phyloP scores from a whole-genome alignment of 2,113 vertebrate genomes.

The Podocnemis expansa region DNA sequence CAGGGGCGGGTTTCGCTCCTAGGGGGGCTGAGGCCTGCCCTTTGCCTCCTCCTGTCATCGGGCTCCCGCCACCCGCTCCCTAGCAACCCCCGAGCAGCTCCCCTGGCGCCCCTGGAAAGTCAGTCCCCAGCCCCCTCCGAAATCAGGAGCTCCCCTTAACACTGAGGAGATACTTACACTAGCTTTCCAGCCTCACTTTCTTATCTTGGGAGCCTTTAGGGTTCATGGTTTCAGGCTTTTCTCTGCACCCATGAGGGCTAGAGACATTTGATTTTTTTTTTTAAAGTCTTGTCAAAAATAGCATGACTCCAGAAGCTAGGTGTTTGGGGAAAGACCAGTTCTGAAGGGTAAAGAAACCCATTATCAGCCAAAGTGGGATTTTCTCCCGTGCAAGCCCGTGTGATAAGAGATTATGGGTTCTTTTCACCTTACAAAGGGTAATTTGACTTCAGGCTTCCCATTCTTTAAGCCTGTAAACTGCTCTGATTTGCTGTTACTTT shows the following conservation, averaged over 20 bases:
- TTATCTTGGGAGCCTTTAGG: neutral
- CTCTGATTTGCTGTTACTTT: too few species aligned
- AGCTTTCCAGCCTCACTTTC: neutral
- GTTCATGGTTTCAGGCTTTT: neutral
- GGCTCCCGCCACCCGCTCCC: constrained; percentile 12
- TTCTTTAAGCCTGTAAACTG: too few species aligned
- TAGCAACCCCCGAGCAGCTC: neutral
- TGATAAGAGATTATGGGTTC: too few species aligned
- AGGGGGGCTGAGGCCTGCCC: neutral
- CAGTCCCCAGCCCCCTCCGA: neutral
- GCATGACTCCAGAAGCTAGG: neutral
- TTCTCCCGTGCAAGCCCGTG: too few species aligned
- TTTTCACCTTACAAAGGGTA: too few species aligned
- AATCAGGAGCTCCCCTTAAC: neutral
- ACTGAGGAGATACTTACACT: neutral
- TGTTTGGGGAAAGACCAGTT: neutral
- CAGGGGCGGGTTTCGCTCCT: neutral
- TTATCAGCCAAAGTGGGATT: too few species aligned
- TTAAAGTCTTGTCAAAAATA: too few species aligned
- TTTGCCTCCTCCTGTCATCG: constrained; percentile 8
- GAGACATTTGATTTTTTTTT: neutral
- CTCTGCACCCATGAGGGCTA: neutral
- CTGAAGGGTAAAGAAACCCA: neutral
- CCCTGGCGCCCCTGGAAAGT: constrained; percentile 18
- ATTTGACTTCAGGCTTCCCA: too few species aligned